Base-by-base conservation (phyloP, 2,113 vertebrate species). In the Maccullochella peelii region DNA sequence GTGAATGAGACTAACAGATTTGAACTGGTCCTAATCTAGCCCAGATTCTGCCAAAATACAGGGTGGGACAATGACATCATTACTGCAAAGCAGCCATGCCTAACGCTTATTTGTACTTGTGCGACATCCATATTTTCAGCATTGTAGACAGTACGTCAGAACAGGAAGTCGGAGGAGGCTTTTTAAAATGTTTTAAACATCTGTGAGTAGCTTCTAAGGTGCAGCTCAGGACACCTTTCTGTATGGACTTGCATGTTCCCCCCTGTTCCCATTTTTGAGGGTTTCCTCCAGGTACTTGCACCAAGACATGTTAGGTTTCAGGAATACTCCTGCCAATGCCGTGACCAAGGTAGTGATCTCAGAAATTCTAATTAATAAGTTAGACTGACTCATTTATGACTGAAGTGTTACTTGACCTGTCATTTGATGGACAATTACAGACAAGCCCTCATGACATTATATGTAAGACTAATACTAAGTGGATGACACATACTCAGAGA, bases 31-130 rank as follows among this genome's bases (percentile, higher is more conserved):
- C 25, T 73, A 63, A 69, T 77, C 54, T 14, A 8, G 20, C 65
- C 36, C 54, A 65, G 23, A 59, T 5, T 40, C 33, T 52, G 59
- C 73, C 71, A 82, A 73, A 63, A 80, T 16, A 12, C 23, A 71
- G 58, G 79, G 40, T 21, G 76, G 78, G 62, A 74, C 63, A 1
- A 11, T 86, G 67, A 91, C 75, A 85, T 86, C 89, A 86, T 71
- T 8, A 30, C 8, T 62, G 62, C 23, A 40, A 14, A 30, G 69
- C 57, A 42, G 57, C 70, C 75, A 57, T 62, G 71, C 70, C 55
- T 44, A 40, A 80, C 8, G 25, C 65, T 69, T 77, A 58, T 73
- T 76, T 80, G 42, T 33, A 36, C 57, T 65, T 50, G 21, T 78
- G 69, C 18, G 16, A 59, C 61, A 62, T 59, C 47, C 50, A 62